Base-by-base conservation (phyloP, 53 echinoderm and acorn worm genomes). In the Temnopleurus reevesii region DNA sequence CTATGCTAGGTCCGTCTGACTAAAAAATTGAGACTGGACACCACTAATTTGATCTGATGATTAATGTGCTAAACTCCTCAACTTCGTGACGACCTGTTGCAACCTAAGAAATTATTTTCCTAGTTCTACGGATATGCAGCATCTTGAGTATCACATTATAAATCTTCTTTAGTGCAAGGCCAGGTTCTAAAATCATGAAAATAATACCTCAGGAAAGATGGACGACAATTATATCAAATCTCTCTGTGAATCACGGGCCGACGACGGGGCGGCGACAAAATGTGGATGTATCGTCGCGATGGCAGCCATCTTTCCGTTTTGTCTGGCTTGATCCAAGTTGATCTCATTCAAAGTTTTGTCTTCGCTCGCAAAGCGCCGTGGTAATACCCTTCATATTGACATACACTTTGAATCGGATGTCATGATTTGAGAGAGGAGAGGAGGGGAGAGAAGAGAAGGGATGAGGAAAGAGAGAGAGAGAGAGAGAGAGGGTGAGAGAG, bases 351-450 rank as follows among this genome's bases (percentile, higher is more conserved):
- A 24, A 10, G 43, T 77, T 77, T 77, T 77, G 43, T 77, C 45
- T 77, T 77, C 77, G 43, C 25, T 45, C 6, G 46, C 43, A 2
- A 77, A 18, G 24, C 49, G 81, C 49, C 31, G 53, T 2, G 47
- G 19, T 81, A 46, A 81, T 83, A 55, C 83, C 56, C 43, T 21
- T 28, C 41, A 41, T 83, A 83, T 55, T 57, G 56, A 83, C 83
- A 83, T 43, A 83, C 83, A 81, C 53, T 81, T 53, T 83, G 83
- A 35, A 83, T 83, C 83, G 83, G 83, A 83, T 83, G 83, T 83
- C 58, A 51, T 81, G 44, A 77, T 77, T 77, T 24, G 77, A 43
- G 53, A 8, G 9, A 51, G 8, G 53, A 15, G 15, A 15, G 53
- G 15, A 51, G 8, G 53, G 53, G 53, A 10, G 53, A 51, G 53